Base-by-base conservation (phyloP, 2,888 invertebrate genomes). In the Drosophila algonquin region DNA sequence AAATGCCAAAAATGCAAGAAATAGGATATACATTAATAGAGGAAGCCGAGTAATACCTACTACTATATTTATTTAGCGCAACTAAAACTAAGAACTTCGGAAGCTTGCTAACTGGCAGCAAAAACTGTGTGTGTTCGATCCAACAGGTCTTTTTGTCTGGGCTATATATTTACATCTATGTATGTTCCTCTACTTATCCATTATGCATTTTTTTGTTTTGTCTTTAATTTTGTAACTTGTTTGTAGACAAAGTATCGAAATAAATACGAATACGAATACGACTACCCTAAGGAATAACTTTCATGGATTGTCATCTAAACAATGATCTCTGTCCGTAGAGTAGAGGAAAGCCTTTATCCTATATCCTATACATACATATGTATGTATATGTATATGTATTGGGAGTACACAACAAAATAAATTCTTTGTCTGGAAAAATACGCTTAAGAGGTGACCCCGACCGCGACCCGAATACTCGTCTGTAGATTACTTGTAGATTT, bases 1-100 rank as follows among this genome's bases (percentile, higher is more conserved):
- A 47, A 63, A 58, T 18, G 51, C 24, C 55, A 76, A 53, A 24
- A 4, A 24, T 21, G 35, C 56, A 47, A 77, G 56, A 14, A 24
- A 30, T 30, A 65, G 58, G 46, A 30, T 73, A 27, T 64, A 52
- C 10, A 35, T 12, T 52, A 57, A 57, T 46, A 61, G 61, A 54
- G 53, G 14, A n/a, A 40, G n/a, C 7, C n/a, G 48, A 53, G 24
- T 30, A 40, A 58, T 30, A 46, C 35, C 45, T 44, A 32, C 53
- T 40, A 59, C 32, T 52, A 71, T 48, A 48, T 62, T 50, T 40
- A 51, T 27, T 12, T 59, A 27, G 35, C 35, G 30, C 59, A 52
- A 70, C 63, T 30, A 45, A 70, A 46, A 21, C 21, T 54, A 51
- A 27, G 45, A 27, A 50, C 51, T 56, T 52, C 14, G 50, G 32